Evolutionary conservation across 1,140 invertebrate species (phyloP).

Genomic region (Tetranychus cinnabarinus): DNA sequence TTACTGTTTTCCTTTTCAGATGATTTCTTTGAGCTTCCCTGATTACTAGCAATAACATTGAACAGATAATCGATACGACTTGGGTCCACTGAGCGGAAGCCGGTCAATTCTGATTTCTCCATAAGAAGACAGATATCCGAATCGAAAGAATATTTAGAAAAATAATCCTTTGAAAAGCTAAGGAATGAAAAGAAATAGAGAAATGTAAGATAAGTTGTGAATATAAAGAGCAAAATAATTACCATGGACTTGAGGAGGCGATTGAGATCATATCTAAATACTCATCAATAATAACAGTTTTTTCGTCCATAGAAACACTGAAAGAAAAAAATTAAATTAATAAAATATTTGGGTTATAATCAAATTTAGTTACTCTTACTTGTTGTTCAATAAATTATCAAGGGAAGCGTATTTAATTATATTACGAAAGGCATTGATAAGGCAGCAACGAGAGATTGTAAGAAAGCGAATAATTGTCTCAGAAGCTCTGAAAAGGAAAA

Average conservation of each 20-base stretch:
- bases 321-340: not conserved
- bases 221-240: not conserved
- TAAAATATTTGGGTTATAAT: not conserved
- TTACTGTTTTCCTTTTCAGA: too few relatives aligned
- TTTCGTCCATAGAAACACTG: not conserved
- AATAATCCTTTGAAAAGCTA: not conserved
- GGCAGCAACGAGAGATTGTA: not conserved
- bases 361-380: not conserved
- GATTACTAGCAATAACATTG: not conserved
- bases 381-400: not conserved
- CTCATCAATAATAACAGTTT: not conserved
- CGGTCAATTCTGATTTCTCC: not conserved
- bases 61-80: not conserved
- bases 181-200: not conserved
- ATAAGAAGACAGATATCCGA: not conserved
- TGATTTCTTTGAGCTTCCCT: too few relatives aligned
- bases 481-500: not conserved
- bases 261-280: not conserved
- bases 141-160: not conserved
- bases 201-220: not conserved
- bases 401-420: not conserved
- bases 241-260: not conserved
- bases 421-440: not conserved
- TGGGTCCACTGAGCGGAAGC: not conserved
- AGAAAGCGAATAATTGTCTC: not conserved